phyloP scores from a whole-genome alignment of 2,888 invertebrate genomes.

The Galeruca laticollis region DNA sequence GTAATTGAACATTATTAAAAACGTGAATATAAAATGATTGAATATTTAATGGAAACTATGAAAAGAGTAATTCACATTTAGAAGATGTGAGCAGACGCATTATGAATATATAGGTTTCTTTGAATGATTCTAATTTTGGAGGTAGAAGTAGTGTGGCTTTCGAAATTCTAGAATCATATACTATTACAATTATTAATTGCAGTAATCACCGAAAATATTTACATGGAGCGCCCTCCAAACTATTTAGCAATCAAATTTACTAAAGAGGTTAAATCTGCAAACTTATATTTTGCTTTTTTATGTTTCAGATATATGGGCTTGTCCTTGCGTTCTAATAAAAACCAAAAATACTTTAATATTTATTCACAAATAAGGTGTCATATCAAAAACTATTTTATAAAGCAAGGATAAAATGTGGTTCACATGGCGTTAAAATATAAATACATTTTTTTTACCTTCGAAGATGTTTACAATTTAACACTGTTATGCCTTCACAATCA shows the following conservation, averaged over 20 bases:
- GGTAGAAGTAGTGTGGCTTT: no score
- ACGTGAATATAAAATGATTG: neutral
- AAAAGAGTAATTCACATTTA: neutral
- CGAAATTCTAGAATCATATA: no score
- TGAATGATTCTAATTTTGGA: no score
- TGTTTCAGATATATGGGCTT: neutral
- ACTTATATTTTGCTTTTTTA: no score
- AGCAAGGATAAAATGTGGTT: neutral
- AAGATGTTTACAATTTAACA: neutral
- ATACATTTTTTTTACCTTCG: neutral
- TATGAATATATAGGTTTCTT: no score
- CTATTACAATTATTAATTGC: no score
- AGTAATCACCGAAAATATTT: no score
- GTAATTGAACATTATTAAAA: neutral
- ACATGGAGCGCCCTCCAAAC: no score
- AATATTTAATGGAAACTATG: neutral
- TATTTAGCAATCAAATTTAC: no score
- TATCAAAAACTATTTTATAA: conserved; percentile 1
- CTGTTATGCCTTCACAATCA: neutral
- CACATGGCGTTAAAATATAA: neutral
- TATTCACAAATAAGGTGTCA: neutral
- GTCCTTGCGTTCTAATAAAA: neutral
- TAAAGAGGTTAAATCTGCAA: no score
- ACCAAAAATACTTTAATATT: neutral
- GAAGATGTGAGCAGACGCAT: neutral